A percentile compares a stretch with the other conserved stretches of the same genome.
phyloP scores from a whole-genome alignment of 1,140 invertebrate genomes.

The Psix sp. region DNA sequence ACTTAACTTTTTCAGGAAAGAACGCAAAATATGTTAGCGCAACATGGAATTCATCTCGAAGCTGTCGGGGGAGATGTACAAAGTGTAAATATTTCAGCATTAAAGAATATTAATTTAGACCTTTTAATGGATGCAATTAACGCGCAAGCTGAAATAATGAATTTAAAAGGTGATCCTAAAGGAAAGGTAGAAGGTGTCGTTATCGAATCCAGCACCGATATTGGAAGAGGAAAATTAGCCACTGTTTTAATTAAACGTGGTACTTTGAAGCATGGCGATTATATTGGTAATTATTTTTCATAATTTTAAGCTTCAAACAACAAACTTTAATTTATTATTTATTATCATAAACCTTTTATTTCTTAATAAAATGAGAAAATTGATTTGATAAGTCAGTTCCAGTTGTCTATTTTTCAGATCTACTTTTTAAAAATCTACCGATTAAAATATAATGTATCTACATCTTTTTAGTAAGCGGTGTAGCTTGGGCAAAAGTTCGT shows the following conservation, averaged over 20 bases:
- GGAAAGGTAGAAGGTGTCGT: conserved; percentile 93
- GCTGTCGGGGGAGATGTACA: conserved; percentile 95
- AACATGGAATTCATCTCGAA: conserved; percentile 90
- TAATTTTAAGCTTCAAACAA: not conserved
- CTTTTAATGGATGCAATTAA: conserved; percentile 90
- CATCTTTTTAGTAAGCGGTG: conserved; percentile 82
- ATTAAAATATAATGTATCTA: not conserved
- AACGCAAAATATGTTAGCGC: conserved; percentile 85
- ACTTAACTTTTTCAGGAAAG: conserved; percentile 78
- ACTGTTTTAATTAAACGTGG: conserved; percentile 94
- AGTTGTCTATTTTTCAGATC: not conserved
- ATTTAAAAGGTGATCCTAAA: conserved; percentile 87
- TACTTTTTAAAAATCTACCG: not conserved
- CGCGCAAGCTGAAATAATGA: conserved; percentile 92
- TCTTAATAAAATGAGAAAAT: too few relatives aligned
- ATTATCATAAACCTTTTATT: not conserved
- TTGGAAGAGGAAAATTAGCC: conserved; percentile 87
- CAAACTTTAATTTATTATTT: not conserved
- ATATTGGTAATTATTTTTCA: conserved; percentile 77
- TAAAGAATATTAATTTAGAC: conserved; percentile 88
- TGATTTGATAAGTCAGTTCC: not conserved
- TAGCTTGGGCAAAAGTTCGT: conserved; percentile 89
- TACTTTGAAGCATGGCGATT: conserved; percentile 87
- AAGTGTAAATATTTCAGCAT: conserved; percentile 93
- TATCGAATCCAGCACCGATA: conserved; percentile 90